Base-by-base conservation (phyloP, 2,113 vertebrate species). In the Seriola dumerili region DNA sequence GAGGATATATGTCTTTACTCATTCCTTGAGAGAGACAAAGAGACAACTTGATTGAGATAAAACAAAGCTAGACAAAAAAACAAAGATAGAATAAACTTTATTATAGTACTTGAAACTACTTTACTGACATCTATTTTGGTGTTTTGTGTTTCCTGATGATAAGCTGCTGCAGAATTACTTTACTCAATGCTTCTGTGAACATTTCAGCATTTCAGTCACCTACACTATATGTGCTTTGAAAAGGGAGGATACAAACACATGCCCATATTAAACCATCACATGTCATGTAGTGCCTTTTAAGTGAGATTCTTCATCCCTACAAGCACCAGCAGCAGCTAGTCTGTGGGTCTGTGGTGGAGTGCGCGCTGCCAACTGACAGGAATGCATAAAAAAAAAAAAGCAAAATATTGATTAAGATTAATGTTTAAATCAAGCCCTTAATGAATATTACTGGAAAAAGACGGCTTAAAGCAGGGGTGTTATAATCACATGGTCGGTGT, bases 241-340 rank as follows among this genome's bases (percentile, higher is more conserved):
- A n/a, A 55, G 9, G n/a, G 21, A 55, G 54, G 54, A 54, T 25
- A 25, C 12, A 23, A 25, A 10, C n/a, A 55, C 54, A 58, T 25
- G 52, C 21, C 3, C 52, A 69, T 57, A 44, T 17, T 8, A 0
- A 66, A 54, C 1, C 1, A 38, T 21, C 17, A 63, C 4, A 3
- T 63, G 52, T 23, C 36, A 19, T 62, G 50, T 36, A 36, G 34
- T 59, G 52, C 3, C 19, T 19, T 66, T 76, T 29, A 55, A 55
- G 3, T 55, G 38, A 61, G 70, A 32, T 21, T 16, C 21, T 75
- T 59, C 42, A 59, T 46, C 36, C 34, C 13, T 14, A 76, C n/a
- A 46, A 48, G 73, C 29, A 79, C 13, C 64, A 55, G 34, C 61
- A 62, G 62, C 66, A 40, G 50, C 38, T 34, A 32, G 10, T 69